These are phyloP conservation scores for Tetramorium simillimum DNA, from an alignment of 1,140 invertebrate species.

Conservation along the genomic window DNA sequence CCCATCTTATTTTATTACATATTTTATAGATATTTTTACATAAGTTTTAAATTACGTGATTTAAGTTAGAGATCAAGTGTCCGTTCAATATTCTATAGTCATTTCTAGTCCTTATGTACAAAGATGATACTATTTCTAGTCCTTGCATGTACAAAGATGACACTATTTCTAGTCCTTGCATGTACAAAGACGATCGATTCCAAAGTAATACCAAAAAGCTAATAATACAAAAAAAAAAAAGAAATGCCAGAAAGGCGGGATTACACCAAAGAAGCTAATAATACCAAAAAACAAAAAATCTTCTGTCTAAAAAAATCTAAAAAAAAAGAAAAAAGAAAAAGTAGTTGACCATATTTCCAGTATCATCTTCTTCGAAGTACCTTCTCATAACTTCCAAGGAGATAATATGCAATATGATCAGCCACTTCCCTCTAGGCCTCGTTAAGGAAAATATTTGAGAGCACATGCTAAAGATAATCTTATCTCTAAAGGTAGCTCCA, in stretches of 20 bases:
- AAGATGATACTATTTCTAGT: neutral
- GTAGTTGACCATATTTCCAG: neutral
- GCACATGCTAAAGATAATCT: neutral
- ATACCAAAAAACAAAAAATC: neutral
- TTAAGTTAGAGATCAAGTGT: slow-evolving; percentile 5
- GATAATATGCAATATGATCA: neutral
- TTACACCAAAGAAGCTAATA: neutral
- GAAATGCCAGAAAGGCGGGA: neutral
- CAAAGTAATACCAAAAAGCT: neutral
- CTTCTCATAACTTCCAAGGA: neutral
- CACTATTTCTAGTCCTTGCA: neutral
- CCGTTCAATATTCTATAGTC: neutral
- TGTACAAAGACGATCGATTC: slow-evolving; percentile 4
- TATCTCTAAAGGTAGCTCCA: neutral
- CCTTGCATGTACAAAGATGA: slow-evolving; percentile 1
- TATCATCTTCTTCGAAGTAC: neutral
- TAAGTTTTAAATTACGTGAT: neutral
- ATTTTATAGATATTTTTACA: neutral
- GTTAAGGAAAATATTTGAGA: neutral
- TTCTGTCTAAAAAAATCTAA: neutral
- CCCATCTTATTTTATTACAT: neutral
- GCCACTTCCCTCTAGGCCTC: neutral
- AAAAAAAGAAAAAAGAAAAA: neutral
- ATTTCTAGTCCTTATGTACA: slow-evolving; percentile 7
- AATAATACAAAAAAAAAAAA: neutral